Evolutionary conservation across 2,888 invertebrate species (phyloP), one percentile per base, ranked within the genome.

Genomic region (Brachyptera risi): DNA sequence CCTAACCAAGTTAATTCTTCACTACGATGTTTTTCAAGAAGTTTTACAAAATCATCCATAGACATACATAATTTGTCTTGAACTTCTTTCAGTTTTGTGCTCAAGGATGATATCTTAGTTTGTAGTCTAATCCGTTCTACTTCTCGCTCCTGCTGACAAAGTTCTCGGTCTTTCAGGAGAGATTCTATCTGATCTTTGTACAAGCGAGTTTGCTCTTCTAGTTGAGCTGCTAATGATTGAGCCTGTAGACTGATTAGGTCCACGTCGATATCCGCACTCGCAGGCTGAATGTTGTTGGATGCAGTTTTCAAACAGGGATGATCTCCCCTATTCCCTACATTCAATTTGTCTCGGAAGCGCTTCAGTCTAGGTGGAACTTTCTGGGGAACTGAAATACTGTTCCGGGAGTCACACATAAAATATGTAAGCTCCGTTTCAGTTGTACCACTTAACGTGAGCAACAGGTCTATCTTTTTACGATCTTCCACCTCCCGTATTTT

Each of bases 1-100:
- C 69, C 69, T 70, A 73, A 73, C 75, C 74, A 75, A 23, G 68
- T 65, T 11, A 71, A 66, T 65, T 76, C 75, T 31, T 70, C 69
- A 5, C 69, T 68, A 11, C 73, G 68, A 31, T 71, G 72, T 58
- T 73, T 71, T 61, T 72, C 72, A 11, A 75, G 68, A 50, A 71
- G 67, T 59, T 73, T 70, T 11, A 76, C 67, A 59, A 74, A 73
- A 58, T 76, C 75, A 65, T 72, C 71, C 2, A 75, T 75, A 63
- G 73, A 73, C 64, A 73, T 73, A 66, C 75, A 75, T 61, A 76
- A 67, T n/a, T 75, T 67, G 59, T 75, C 74, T 65, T 76, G 75
- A 2, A 74, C 73, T 66, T 75, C 73, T 65, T 75, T 73, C 56
- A 76, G 66, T 64, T 75, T 74, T 67, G 21, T 15, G 38, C 31